Conservation (phyloP, 2,113 vertebrate genomes). For the Bubalus kerabau region DNA sequence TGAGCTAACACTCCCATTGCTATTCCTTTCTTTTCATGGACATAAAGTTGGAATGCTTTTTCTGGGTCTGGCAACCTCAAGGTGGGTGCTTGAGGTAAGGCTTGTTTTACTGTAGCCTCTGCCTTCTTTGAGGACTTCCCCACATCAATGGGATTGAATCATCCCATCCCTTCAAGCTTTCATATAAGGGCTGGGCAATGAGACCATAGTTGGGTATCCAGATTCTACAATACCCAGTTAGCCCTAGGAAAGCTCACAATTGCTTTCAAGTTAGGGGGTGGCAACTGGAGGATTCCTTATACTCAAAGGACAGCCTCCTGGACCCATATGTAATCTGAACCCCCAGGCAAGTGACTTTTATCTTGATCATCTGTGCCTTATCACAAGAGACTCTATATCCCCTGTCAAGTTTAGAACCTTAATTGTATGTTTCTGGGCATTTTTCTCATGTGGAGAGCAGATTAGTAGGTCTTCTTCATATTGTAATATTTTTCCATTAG, state of each 20-base stretch:
- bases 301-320: not conserved
- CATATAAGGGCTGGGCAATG: not conserved
- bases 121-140: not conserved
- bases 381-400: not conserved
- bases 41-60: not conserved
- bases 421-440: not conserved
- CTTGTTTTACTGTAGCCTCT: not conserved
- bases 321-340: not conserved
- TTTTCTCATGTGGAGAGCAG: not conserved
- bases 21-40: not conserved
- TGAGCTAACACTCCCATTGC: not conserved
- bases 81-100: not conserved
- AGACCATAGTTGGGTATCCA: not conserved
- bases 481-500: not conserved
- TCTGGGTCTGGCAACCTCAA: not conserved
- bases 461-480: not conserved
- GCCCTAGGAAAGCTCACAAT: not conserved
- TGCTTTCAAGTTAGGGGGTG: not conserved
- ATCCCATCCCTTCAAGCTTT: not conserved
- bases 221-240: not conserved
- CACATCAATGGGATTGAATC: not conserved
- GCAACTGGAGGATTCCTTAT: not conserved
- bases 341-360: not conserved
- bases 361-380: not conserved
- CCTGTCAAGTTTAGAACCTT: not conserved